Base-by-base conservation (phyloP, 2,888 invertebrate genomes). In the Dynastes hyllus region DNA sequence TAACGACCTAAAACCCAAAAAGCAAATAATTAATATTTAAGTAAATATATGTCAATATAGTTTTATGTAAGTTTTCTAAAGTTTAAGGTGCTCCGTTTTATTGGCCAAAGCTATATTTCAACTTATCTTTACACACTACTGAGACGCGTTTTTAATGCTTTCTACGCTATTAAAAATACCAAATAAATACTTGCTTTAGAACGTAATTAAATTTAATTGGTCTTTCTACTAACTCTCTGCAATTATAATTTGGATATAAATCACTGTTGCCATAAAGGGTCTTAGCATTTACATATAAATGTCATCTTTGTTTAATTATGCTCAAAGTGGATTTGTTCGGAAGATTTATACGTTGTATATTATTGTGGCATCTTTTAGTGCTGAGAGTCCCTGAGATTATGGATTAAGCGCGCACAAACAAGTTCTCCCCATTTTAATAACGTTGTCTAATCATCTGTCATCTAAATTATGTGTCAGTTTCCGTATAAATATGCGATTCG, bases 121-220 rank as follows among this genome's bases (percentile, higher is more conserved):
- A 69, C 51, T 69, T 69, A 69, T 69, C 69, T 51, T 69, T 69
- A 51, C 29, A 29, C 40, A 67, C 51, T 69, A n/a, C 51, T 51
- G 29, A 51, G 27, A 51, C 51, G 69, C 69, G 69, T 69, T 69
- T 51, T 69, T 69, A 69, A 69, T 69, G 69, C 51, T 69, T 69
- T 69, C 69, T 69, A 29, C 29, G 51, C 69, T 51, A 51, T 69
- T 69, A 69, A 69, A 69, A 69, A 69, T 69, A 51, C 69, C 29
- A 69, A 69, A 69, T 69, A 69, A 69, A 69, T 69, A 69, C 69
- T 51, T 51, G 51, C 51, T 69, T 69, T 63, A 61, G 73, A 61
- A 61, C 29, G 73, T 61, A 75, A 75, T 75, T 61, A 75, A 75
- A 45, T 75, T 75, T 75, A 75, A 75, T 75, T 75, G 73, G 73